A percentile compares a stretch with the other conserved stretches of the same genome.
Evolutionary conservation across 2,888 invertebrate species (phyloP).

Genomic region (Sceliomorpha sp.): DNA sequence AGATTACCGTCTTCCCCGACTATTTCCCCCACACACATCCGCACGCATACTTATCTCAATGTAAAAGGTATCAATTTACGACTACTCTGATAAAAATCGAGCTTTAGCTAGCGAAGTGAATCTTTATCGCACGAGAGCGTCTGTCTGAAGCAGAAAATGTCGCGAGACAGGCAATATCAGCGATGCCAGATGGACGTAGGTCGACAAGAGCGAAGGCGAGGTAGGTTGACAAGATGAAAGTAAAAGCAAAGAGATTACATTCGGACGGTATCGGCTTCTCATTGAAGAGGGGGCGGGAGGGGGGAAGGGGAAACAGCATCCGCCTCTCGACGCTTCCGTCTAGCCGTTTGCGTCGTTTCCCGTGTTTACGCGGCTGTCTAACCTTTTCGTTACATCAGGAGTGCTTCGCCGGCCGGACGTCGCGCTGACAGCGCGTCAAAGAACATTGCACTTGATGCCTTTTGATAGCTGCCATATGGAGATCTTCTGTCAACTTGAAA

Average conservation of each 20-base stretch:
- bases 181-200: slow-evolving; percentile 39
- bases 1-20: no score
- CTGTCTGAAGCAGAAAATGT: slow-evolving; percentile 40
- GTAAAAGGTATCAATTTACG: no score
- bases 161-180: slow-evolving; percentile 41
- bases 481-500: slow-evolving; percentile 17
- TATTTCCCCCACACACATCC: no score
- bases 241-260: slow-evolving; percentile 48
- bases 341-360: slow-evolving; percentile 44
- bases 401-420: slow-evolving; percentile 46
- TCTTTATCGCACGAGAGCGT: no score
- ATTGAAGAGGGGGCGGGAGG: slow-evolving; percentile 15
- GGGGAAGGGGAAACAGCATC: slow-evolving; percentile 27
- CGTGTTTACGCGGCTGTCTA: slow-evolving; percentile 52
- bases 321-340: slow-evolving; percentile 40
- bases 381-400: slow-evolving; percentile 43
- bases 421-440: slow-evolving; percentile 71
- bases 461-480: slow-evolving; percentile 35
- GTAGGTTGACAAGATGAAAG: slow-evolving; percentile 43
- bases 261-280: slow-evolving; percentile 45
- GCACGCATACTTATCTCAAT: no score
- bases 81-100: no score
- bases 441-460: slow-evolving; percentile 36
- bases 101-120: no score
- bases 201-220: slow-evolving; percentile 38